phyloP scores from a whole-genome alignment of 2,888 invertebrate species.

The Orthosia cruda region DNA sequence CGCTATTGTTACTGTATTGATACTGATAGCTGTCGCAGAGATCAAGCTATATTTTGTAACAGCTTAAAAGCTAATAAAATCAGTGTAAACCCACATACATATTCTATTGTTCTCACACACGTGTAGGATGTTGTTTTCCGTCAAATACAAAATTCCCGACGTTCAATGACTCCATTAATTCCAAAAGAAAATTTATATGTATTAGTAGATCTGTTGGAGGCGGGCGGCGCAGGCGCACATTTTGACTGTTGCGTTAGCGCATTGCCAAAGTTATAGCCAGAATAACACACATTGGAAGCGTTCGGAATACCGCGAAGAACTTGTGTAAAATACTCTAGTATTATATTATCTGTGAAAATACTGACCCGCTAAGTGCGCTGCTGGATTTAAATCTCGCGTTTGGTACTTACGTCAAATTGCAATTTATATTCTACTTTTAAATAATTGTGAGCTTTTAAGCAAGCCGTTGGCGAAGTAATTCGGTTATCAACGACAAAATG shows the following conservation, averaged over 20 bases:
- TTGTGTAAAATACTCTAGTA: conserved; percentile 71
- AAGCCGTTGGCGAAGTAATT: conserved; percentile 16
- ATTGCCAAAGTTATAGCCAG: conserved; percentile 52
- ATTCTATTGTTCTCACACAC: conserved; percentile 47
- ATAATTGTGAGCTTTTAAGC: conserved; percentile 28
- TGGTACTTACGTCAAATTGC: conserved; percentile 47
- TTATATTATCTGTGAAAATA: no score
- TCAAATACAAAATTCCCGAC: conserved; percentile 58
- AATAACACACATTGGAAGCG: conserved; percentile 57
- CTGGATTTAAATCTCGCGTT: conserved; percentile 64
- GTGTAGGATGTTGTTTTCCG: conserved; percentile 59
- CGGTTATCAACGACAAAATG: conserved; percentile 27
- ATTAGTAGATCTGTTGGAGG: conserved; percentile 65
- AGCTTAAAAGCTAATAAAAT: conserved; percentile 21
- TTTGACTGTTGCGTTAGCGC: conserved; percentile 50
- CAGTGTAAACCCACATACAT: conserved; percentile 24
- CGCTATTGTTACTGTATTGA: no score
- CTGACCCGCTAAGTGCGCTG: conserved; percentile 65
- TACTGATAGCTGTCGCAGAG: no score
- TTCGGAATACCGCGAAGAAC: conserved; percentile 60
- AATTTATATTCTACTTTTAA: conserved; percentile 37
- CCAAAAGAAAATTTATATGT: conserved; percentile 61
- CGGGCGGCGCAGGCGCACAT: conserved; percentile 61
- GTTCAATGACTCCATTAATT: conserved; percentile 69
- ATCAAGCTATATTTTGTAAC: no score